Conservation (phyloP, 2,797 vertebrate species). For the Eurystomus glaucurus region DNA sequence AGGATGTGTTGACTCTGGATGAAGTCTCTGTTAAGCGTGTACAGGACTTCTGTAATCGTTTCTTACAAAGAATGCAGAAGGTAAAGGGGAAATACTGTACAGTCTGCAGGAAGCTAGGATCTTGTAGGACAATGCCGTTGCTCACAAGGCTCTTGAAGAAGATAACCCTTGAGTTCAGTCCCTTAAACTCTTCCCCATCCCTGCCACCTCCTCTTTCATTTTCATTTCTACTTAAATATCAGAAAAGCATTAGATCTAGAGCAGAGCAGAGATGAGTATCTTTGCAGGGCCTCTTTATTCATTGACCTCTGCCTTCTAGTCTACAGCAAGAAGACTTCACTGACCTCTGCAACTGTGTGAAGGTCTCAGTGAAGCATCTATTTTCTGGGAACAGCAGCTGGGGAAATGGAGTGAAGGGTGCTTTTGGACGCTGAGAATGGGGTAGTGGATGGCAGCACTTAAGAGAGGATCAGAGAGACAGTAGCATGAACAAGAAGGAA, state of each 20-base stretch:
- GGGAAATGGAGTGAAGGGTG: not conserved
- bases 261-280: not conserved
- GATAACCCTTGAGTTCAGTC: not conserved
- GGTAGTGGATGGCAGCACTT: not conserved
- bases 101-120: not conserved
- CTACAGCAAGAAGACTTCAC: not conserved
- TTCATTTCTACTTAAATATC: not conserved
- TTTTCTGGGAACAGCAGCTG: not conserved
- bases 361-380: not conserved
- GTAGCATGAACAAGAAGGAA: not conserved
- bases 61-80: slow-evolving; percentile 71
- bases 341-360: not conserved
- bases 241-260: not conserved
- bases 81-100: slow-evolving; percentile 41
- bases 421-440: not conserved
- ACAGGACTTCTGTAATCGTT: slow-evolving; percentile 87
- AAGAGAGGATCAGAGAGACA: not conserved
- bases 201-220: not conserved
- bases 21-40: slow-evolving; percentile 85
- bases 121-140: not conserved
- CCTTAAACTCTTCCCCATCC: not conserved
- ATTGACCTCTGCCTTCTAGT: not conserved
- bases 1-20: slow-evolving; percentile 84
- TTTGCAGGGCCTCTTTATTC: not conserved
- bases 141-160: not conserved